Percentiles rank a stretch among this genome's conserved stretches.
phyloP scores from a whole-genome alignment of 2,888 invertebrate species.

The Ellobium chinense region DNA sequence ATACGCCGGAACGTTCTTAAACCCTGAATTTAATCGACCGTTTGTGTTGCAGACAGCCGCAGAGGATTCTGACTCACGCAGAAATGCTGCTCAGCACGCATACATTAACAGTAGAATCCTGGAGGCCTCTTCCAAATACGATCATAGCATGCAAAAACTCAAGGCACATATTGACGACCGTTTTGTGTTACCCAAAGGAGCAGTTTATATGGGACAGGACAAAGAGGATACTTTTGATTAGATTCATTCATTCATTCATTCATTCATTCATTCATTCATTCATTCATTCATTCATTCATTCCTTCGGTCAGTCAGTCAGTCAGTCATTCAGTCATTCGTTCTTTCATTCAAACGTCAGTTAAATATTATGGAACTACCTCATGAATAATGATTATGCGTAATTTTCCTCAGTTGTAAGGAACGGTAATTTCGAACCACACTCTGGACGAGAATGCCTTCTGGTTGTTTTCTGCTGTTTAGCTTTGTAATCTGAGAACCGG shows the following conservation, averaged over 20 bases:
- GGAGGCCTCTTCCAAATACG: conserved; percentile 59
- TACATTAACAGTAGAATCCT: conserved; percentile 49
- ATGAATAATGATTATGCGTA: no score
- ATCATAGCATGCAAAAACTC: conserved; percentile 62
- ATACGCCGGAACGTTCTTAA: conserved; percentile 61
- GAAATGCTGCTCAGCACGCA: not conserved
- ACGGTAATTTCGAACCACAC: no score
- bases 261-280: not conserved
- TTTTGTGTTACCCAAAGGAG: conserved; percentile 7
- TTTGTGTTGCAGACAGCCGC: conserved; percentile 47
- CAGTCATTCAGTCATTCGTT: not conserved
- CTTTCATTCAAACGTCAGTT: no score
- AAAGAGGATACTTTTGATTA: not conserved
- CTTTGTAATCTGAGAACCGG: no score
- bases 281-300: not conserved
- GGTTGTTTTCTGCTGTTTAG: no score
- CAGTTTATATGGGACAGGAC: not conserved
- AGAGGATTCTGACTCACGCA: conserved; percentile 39
- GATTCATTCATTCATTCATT: not conserved
- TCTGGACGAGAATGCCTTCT: no score
- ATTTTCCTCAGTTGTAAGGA: no score
- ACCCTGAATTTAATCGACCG: conserved; percentile 64
- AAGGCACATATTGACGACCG: conserved; percentile 37
- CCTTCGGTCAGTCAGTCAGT: not conserved
- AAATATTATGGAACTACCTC: no score